Evolutionary conservation across 1,140 invertebrate species (phyloP).

Genomic region (Schlechtendalia chinensis): DNA sequence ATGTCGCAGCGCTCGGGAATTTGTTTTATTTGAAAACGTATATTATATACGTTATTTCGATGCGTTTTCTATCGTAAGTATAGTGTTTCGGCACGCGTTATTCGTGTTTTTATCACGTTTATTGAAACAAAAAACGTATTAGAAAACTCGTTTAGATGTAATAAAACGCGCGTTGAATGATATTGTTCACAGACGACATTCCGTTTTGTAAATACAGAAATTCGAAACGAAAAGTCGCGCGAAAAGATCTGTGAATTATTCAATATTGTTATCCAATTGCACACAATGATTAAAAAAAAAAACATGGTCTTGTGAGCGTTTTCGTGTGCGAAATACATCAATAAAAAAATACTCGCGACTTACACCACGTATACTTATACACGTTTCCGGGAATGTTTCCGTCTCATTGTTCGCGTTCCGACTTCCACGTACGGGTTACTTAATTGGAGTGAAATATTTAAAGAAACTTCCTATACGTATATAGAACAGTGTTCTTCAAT

Average conservation of each 20-base stretch:
- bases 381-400: constrained; percentile 15
- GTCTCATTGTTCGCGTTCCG: constrained; percentile 5
- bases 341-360: not conserved
- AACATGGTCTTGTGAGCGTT: not conserved
- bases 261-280: constrained; percentile 5
- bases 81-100: too few relatives aligned
- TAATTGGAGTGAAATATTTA: constrained; percentile 17
- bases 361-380: too few relatives aligned
- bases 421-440: not conserved
- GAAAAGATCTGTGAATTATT: not conserved
- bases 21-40: too few relatives aligned
- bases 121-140: too few relatives aligned
- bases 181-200: too few relatives aligned
- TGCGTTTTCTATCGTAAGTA: too few relatives aligned
- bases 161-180: too few relatives aligned
- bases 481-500: not conserved
- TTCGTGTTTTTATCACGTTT: too few relatives aligned
- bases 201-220: too few relatives aligned
- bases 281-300: not conserved
- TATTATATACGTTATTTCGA: too few relatives aligned
- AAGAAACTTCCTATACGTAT: not conserved
- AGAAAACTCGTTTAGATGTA: too few relatives aligned
- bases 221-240: not conserved
- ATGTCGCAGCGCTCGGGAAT: too few relatives aligned
- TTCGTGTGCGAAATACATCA: constrained; percentile 14